Conservation (phyloP, 2,888 invertebrate species). For the Pinctada fucata region DNA sequence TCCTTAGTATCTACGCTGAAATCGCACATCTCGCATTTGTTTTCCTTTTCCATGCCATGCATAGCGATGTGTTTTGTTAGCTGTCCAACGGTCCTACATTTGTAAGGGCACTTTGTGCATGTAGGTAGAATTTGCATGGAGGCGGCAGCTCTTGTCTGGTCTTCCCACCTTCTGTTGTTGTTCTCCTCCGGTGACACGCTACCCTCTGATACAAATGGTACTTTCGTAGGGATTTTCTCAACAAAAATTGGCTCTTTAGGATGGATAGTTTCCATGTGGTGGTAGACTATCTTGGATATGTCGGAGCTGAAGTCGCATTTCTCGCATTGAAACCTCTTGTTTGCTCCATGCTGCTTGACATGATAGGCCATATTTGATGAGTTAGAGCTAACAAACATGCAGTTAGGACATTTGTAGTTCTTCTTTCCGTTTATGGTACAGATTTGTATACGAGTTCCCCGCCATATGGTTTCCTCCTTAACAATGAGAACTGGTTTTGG, state of each 20-base stretch:
- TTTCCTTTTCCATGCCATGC: constrained; percentile 47
- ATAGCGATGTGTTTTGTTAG: constrained; percentile 50
- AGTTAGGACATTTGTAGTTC: constrained; percentile 78
- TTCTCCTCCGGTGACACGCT: constrained; percentile 24
- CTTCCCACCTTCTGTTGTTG: constrained; percentile 26
- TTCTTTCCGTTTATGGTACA: constrained; percentile 65
- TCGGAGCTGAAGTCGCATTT: constrained; percentile 70
- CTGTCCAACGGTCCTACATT: constrained; percentile 42
- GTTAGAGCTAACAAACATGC: constrained; percentile 63
- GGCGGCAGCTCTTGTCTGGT: constrained; percentile 5
- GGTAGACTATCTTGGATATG: constrained; percentile 57
- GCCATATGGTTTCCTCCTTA: constrained; percentile 48
- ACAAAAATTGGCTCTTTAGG: constrained; percentile 50
- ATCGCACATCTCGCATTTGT: constrained; percentile 62
- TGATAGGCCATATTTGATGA: constrained; percentile 63
- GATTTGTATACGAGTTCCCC: constrained; percentile 53
- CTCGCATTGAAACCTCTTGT: constrained; percentile 61
- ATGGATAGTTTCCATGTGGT: constrained; percentile 62
- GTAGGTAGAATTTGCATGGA: constrained; percentile 30
- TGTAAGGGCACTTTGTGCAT: constrained; percentile 59
- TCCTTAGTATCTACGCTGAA: constrained; percentile 58
- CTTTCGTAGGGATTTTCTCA: constrained; percentile 25
- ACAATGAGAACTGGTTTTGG: constrained; percentile 76
- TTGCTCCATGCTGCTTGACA: constrained; percentile 60
- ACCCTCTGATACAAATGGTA: constrained; percentile 22